Base-by-base conservation (phyloP, 2,113 vertebrate genomes). In the Nannospalax galili region DNA sequence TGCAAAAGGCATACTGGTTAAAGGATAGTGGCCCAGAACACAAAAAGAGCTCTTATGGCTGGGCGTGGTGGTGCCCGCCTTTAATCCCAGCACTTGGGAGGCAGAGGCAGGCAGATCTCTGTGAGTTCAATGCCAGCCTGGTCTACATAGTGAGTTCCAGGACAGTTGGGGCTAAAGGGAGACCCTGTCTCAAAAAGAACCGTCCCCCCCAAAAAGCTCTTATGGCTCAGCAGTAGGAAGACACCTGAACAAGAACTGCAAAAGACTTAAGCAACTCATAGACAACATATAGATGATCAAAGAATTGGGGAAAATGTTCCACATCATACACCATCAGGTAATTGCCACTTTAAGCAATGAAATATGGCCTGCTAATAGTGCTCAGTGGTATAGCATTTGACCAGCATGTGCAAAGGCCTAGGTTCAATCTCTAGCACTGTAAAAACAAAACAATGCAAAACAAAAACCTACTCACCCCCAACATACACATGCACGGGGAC, bases 151-250 rank as follows among this genome's bases (percentile, higher is more conserved):
- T n/a, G n/a, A n/a, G n/a, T n/a, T n/a, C n/a, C n/a, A n/a, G n/a
- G n/a, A n/a, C n/a, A n/a, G n/a, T n/a, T n/a, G n/a, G n/a, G n/a
- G n/a, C n/a, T n/a, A n/a, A n/a, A n/a, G n/a, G n/a, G n/a, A n/a
- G n/a, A n/a, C n/a, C n/a, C n/a, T n/a, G n/a, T n/a, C n/a, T n/a
- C n/a, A n/a, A n/a, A n/a, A n/a, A n/a, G n/a, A n/a, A n/a, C n/a
- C n/a, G n/a, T n/a, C n/a, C n/a, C n/a, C n/a, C n/a, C n/a, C n/a
- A 42, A 91, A 86, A 14, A 85, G 72, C 60, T 80, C 58, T 74
- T 91, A 91, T 94, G 69, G 48, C 42, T 89, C 17, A 92, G 88
- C 2, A 37, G 9, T 48, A 79, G 89, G 20, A 87, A 95, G 64
- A 74, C 14, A 74, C n/a, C 42, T 20, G 35, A 64, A 65, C 84